Evolutionary conservation across 2,113 vertebrate species (phyloP).

Genomic region (Brienomyrus longianalis): DNA sequence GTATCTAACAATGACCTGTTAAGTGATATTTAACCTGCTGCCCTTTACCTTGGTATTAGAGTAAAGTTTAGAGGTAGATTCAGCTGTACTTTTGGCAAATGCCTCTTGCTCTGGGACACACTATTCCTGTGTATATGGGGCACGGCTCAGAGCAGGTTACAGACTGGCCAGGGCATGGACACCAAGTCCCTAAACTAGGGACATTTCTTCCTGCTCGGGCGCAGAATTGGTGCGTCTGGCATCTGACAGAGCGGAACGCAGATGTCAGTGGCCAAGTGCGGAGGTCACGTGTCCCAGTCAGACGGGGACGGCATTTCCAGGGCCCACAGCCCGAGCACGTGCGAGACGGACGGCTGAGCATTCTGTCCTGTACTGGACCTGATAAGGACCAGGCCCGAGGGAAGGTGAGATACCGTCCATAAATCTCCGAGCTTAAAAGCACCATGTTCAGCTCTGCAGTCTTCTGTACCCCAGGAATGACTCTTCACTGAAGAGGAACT

Average conservation of each 20-base stretch:
- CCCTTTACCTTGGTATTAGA: neutral
- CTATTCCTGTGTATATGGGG: neutral
- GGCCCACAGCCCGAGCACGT: neutral
- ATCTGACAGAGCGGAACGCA: neutral
- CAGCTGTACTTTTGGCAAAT: neutral
- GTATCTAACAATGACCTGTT: neutral
- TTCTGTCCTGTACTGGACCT: neutral
- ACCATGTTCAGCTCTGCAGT: neutral
- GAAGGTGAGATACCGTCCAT: neutral
- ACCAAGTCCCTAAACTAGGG: neutral
- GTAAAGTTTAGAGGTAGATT: neutral
- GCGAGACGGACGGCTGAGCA: neutral
- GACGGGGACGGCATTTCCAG: neutral
- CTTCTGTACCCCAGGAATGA: neutral
- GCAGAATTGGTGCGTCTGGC: neutral
- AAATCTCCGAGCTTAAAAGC: constrained; percentile 3
- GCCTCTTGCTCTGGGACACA: neutral
- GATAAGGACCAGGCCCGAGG: neutral
- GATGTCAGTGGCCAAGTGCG: neutral
- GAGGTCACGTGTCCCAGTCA: neutral
- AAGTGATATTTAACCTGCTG: neutral
- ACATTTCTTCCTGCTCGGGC: neutral
- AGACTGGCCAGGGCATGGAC: neutral
- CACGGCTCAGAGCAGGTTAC: neutral
- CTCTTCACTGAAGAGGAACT: neutral